Conservation (phyloP, 1,140 invertebrate species). For the Euborellia annulipes region DNA sequence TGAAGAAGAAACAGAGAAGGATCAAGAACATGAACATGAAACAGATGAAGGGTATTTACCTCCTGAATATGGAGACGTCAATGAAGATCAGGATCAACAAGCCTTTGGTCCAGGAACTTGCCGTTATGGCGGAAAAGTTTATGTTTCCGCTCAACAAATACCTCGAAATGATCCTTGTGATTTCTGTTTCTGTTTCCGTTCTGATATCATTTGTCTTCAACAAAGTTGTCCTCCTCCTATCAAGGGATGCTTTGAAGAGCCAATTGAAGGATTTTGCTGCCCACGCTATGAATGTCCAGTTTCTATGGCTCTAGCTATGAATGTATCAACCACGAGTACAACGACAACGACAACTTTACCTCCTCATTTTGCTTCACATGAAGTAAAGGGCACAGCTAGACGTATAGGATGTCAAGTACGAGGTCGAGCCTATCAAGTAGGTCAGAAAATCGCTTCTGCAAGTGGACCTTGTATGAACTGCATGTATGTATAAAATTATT, state of each 20-base stretch:
- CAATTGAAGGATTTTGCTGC: slow-evolving; percentile 85
- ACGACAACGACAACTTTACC: slow-evolving; percentile 73
- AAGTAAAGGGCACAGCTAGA: slow-evolving; percentile 53
- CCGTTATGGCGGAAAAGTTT: slow-evolving; percentile 77
- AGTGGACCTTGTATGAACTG: slow-evolving; percentile 83
- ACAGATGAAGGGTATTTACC: slow-evolving; percentile 6
- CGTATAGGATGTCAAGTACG: slow-evolving; percentile 69
- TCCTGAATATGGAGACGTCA: slow-evolving; percentile 25
- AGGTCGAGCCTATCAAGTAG: slow-evolving; percentile 63
- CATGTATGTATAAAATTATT: slow-evolving; percentile 57
- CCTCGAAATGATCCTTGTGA: slow-evolving; percentile 85
- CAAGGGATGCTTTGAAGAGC: slow-evolving; percentile 74
- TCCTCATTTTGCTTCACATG: slow-evolving; percentile 60
- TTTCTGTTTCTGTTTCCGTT: slow-evolving; percentile 93
- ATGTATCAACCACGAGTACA: slow-evolving; percentile 66
- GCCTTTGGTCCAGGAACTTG: slow-evolving; percentile 75
- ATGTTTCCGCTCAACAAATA: slow-evolving; percentile 87
- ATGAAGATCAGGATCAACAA: slow-evolving; percentile 51
- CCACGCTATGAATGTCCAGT: slow-evolving; percentile 87
- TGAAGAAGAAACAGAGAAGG: no score
- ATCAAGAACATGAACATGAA: not conserved
- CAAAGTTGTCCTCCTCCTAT: slow-evolving; percentile 90
- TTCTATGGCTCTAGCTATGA: slow-evolving; percentile 57
- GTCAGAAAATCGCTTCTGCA: slow-evolving; percentile 62
- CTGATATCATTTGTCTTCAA: slow-evolving; percentile 87